Conservation (phyloP, 2,888 invertebrate species). For the Chorisops tibialis region DNA sequence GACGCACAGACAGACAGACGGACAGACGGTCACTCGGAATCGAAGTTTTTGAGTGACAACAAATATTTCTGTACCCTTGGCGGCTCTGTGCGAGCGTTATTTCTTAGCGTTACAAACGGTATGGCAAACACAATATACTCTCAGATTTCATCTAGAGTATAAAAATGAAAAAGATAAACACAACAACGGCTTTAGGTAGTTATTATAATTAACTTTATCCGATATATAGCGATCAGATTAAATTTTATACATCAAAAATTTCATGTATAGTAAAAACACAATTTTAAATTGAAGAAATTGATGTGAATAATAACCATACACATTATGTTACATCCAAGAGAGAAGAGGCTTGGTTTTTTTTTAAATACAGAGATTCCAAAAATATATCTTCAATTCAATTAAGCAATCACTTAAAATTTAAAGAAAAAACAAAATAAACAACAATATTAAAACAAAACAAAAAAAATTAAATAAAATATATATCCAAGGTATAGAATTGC, state of each 20-base stretch:
- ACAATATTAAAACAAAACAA: not conserved
- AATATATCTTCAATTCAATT: not conserved
- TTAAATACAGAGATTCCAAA: slow-evolving; percentile 3
- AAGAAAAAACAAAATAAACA: not conserved
- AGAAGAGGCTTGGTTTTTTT: slow-evolving; percentile 29
- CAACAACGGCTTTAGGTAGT: slow-evolving; percentile 23
- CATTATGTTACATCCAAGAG: slow-evolving; percentile 27
- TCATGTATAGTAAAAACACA: not conserved
- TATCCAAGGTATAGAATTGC: too few species aligned
- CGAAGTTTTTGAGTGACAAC: too few species aligned
- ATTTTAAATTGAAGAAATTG: too few species aligned
- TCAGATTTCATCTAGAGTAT: too few species aligned
- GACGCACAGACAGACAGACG: too few species aligned
- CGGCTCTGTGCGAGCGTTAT: too few species aligned
- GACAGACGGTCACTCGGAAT: too few species aligned
- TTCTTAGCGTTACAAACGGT: too few species aligned
- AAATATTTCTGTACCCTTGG: too few species aligned
- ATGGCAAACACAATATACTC: too few species aligned
- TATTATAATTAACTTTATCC: slow-evolving; percentile 16
- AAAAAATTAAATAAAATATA: too few species aligned
- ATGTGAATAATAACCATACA: too few species aligned
- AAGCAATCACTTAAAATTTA: slow-evolving; percentile 10
- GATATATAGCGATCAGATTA: slow-evolving; percentile 11
- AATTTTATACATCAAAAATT: slow-evolving; percentile 2
- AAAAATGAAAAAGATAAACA: slow-evolving; percentile 2